Evolutionary conservation across 2,797 vertebrate genomes (phyloP).

Genomic region (Jordanella pulchra): DNA sequence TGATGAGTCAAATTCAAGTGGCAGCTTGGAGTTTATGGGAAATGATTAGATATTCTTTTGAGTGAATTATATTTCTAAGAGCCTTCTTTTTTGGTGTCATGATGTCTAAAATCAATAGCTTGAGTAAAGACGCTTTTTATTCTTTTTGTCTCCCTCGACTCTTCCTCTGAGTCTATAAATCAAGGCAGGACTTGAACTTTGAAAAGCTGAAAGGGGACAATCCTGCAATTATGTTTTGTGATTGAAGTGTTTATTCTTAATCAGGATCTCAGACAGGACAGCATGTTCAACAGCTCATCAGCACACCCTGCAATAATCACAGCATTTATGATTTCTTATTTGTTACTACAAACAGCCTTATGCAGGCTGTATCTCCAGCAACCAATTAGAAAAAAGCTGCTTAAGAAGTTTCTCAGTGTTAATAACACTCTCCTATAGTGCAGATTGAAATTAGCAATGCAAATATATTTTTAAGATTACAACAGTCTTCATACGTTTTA

Average conservation of each 20-base stretch:
- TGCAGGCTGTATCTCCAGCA: constrained; percentile 34
- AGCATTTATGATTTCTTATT: constrained; percentile 55
- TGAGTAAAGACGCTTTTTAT: not conserved
- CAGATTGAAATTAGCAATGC: constrained; percentile 30
- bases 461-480: constrained; percentile 40
- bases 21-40: constrained; percentile 31
- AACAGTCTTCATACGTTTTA: not conserved
- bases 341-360: constrained; percentile 54
- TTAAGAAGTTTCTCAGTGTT: constrained; percentile 13
- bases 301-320: constrained; percentile 64
- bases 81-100: not conserved
- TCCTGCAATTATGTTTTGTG: constrained; percentile 67
- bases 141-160: not conserved
- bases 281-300: constrained; percentile 41
- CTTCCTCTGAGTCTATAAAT: constrained; percentile 19
- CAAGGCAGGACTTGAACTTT: constrained; percentile 59
- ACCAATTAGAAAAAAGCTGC: constrained; percentile 30
- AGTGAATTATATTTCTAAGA: not conserved
- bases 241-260: constrained; percentile 72
- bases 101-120: constrained; percentile 14
- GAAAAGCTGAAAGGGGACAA: constrained; percentile 33
- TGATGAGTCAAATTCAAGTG: constrained; percentile 47
- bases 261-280: constrained; percentile 56
- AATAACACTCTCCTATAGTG: constrained; percentile 28
- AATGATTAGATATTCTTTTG: constrained; percentile 32